Base-by-base conservation (phyloP, 2,888 invertebrate genomes). In the Macaria notata region DNA sequence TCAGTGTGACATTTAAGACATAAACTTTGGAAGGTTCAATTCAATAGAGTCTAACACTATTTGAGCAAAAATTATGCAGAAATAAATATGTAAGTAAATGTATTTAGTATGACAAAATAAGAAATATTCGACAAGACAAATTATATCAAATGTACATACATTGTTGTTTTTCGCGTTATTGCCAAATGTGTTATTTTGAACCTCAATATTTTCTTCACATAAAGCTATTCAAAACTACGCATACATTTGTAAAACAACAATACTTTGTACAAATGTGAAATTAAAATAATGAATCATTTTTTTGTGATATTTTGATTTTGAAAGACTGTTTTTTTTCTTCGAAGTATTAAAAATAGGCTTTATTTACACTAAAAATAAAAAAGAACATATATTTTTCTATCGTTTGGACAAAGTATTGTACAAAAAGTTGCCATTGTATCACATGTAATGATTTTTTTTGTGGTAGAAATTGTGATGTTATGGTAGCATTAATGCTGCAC, bases 401-500 rank as follows among this genome's bases (percentile, higher is more conserved):
- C 65, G 63, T 77, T 79, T 82, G 78, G 64, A 77, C 78, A 78
- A 78, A 79, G 81, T 82, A 80, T 82, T 82, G 78, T 68, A 55
- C 62, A 59, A 71, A 62, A 59, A 54, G 63, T 75, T 56, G 60
- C 58, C 58, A 62, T 58, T 53, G 31, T 55, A 43, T 59, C 46
- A 56, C 50, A 46, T 70, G 68, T 69, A 63, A 64, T 62, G 51
- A 54, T 51, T 54, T 54, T 64, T 63, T 69, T 69, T 69, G 65
- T 59, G 63, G 64, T 72, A 73, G 70, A 62, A 65, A 69, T 66
- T 66, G 66, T 69, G 61, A 64, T 69, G 66, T 62, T 67, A 68
- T 75, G 72, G 75, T 73, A 76, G 69, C 75, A 71, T 68, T 46
- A 64, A 63, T 49, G 63, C 56, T 66, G 64, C 70, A 66, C 67